Conservation (phyloP, 2,888 invertebrate species). For the Ramazzottius varieornatus region DNA sequence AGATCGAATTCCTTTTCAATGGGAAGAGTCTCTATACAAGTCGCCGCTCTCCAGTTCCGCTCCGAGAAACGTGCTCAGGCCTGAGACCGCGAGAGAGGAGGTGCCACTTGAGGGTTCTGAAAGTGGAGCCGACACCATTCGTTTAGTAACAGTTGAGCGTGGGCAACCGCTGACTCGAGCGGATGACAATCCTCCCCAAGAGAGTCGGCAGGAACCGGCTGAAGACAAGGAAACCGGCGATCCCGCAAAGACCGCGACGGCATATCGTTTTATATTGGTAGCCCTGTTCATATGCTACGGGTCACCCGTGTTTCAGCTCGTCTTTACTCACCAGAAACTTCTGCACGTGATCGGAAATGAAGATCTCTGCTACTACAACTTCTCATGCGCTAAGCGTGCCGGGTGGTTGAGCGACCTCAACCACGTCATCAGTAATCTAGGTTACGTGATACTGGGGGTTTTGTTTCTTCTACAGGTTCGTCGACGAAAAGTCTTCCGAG, state of each 20-base stretch:
- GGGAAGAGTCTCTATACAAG: no score
- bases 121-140: no score
- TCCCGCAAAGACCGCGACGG: background rate
- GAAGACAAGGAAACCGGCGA: no score
- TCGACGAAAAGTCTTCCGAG: background rate
- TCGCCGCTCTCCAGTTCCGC: no score
- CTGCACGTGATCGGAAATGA: slow-evolving; percentile 30
- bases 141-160: no score
- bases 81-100: no score
- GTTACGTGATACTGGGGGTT: slow-evolving; percentile 48
- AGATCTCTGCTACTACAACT: slow-evolving; percentile 70
- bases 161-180: no score
- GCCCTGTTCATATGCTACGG: slow-evolving; percentile 59
- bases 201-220: no score
- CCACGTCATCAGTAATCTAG: slow-evolving; percentile 57
- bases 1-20: no score
- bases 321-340: slow-evolving; percentile 40
- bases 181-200: no score
- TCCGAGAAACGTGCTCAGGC: no score
- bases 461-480: slow-evolving; percentile 46
- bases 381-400: slow-evolving; percentile 54
- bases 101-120: no score
- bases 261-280: slow-evolving; percentile 19
- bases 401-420: slow-evolving; percentile 52
- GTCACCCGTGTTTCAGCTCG: slow-evolving; percentile 54